These are phyloP conservation scores for Spheniscus humboldti DNA, from an alignment of 2,797 vertebrate species.

Conservation along the genomic window DNA sequence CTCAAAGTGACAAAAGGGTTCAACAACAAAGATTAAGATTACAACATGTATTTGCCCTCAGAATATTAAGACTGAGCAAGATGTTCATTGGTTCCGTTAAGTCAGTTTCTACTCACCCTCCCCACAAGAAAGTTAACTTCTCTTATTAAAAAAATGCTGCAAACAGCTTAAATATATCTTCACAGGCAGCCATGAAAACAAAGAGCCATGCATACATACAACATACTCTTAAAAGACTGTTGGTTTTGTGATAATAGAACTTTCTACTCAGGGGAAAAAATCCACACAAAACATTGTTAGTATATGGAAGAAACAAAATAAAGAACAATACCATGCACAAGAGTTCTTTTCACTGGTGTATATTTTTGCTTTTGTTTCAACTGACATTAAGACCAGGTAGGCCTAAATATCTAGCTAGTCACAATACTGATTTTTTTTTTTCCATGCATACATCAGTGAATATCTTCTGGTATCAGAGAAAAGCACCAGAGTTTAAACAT, in stretches of 20 bases:
- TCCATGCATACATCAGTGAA: rapidly evolving
- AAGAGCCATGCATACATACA: not conserved
- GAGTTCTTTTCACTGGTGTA: not conserved
- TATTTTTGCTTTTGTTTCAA: not conserved
- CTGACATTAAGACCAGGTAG: not conserved
- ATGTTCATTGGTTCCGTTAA: not conserved
- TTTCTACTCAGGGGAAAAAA: not conserved
- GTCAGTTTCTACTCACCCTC: not conserved
- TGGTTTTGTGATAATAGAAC: not conserved
- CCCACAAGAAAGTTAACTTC: not conserved
- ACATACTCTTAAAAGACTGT: not conserved
- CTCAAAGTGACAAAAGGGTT: not conserved
- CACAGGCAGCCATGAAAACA: not conserved
- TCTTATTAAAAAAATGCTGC: not conserved
- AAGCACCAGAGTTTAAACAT: not conserved
- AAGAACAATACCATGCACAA: not conserved
- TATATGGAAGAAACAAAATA: not conserved
- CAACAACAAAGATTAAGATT: not conserved
- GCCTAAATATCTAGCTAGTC: not conserved
- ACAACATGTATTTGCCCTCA: not conserved
- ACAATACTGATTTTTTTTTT: not conserved
- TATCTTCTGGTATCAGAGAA: not conserved
- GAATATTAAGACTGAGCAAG: not conserved
- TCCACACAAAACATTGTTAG: not conserved
- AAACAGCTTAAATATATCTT: not conserved